phyloP scores from a whole-genome alignment of 2,113 vertebrate species.

The Isurus oxyrinchus region DNA sequence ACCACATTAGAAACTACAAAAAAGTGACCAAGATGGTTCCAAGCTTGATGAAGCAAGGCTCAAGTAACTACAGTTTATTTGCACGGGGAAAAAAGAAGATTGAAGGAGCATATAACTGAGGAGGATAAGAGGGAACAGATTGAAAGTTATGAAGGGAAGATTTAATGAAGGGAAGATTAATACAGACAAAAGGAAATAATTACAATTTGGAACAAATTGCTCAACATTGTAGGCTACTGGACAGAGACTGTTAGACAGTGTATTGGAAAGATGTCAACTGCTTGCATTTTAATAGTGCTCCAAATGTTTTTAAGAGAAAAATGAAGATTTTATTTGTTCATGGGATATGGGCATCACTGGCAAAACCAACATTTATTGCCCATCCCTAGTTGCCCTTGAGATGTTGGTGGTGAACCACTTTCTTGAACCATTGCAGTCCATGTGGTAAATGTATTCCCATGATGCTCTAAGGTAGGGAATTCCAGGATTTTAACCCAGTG shows the following conservation, averaged over 20 bases:
- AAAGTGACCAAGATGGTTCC: background rate
- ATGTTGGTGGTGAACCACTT: background rate
- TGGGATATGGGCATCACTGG: background rate
- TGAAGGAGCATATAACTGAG: background rate
- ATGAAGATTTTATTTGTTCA: background rate
- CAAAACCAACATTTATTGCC: background rate
- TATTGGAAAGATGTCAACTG: background rate
- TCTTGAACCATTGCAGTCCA: background rate
- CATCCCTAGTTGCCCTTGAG: background rate
- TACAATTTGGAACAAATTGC: background rate
- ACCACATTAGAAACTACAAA: background rate
- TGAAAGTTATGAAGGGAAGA: background rate
- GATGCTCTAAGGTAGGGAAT: background rate
- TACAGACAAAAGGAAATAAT: background rate
- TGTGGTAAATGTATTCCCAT: background rate
- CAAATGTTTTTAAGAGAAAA: background rate
- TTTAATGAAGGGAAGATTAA: background rate
- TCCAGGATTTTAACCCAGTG: background rate
- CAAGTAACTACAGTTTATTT: background rate
- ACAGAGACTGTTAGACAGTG: background rate
- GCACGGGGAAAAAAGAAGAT: background rate
- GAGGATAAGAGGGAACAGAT: background rate
- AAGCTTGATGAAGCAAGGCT: background rate
- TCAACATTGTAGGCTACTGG: background rate
- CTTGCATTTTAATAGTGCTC: background rate